Conservation (phyloP, 2,113 vertebrate genomes). For the Cryptomyrus ogoouensis region DNA sequence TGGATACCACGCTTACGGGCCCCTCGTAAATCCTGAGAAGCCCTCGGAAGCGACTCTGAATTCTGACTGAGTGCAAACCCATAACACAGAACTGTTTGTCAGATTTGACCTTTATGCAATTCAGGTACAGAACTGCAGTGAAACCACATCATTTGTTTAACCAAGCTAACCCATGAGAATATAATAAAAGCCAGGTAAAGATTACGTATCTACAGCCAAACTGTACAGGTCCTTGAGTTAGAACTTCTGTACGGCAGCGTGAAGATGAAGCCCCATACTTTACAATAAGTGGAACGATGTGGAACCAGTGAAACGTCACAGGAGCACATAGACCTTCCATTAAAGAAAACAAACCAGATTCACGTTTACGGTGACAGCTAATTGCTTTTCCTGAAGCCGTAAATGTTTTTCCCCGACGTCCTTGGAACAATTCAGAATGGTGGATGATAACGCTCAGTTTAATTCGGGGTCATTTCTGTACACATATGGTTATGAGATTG, state of each 20-base stretch:
- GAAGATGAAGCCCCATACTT: not conserved
- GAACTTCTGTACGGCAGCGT: not conserved
- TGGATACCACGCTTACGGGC: not conserved
- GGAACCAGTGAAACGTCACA: not conserved
- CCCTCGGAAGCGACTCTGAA: not conserved
- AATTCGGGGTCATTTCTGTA: not conserved
- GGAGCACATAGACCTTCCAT: not conserved
- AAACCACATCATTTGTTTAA: not conserved
- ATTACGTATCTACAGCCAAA: not conserved
- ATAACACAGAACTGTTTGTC: not conserved
- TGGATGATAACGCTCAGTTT: not conserved
- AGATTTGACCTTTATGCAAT: not conserved
- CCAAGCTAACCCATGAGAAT: not conserved
- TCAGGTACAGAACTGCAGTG: not conserved
- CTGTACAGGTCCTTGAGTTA: not conserved
- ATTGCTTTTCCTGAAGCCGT: not conserved
- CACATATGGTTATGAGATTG: slow-evolving; percentile 8
- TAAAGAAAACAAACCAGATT: not conserved
- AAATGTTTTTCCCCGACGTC: not conserved
- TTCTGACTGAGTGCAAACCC: not conserved
- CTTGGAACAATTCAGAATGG: not conserved
- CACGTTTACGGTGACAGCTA: not conserved
- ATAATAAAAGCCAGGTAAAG: not conserved
- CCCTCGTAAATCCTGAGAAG: not conserved
- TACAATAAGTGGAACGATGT: not conserved